A percentile compares a stretch with the other conserved stretches of the same genome.
Evolutionary conservation across 2,888 invertebrate genomes (phyloP).

Genomic region (Halictus quadricinctus): DNA sequence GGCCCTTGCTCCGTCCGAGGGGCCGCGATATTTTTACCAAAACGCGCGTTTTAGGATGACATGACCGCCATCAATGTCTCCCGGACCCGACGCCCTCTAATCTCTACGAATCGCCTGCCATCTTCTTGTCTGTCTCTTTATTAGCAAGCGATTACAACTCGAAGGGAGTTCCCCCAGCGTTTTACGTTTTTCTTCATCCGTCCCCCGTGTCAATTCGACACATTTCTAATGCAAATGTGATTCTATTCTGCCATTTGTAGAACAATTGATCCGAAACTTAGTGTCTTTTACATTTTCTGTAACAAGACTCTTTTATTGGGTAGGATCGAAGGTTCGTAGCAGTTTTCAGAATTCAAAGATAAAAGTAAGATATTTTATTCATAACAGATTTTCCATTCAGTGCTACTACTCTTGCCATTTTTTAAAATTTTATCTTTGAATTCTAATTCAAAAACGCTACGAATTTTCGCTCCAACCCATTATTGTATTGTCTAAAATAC

Average conservation of each 20-base stretch:
- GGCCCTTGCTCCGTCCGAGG: not conserved
- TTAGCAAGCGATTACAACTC: not conserved
- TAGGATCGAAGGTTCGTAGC: too few relatives aligned
- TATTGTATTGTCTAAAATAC: too few relatives aligned
- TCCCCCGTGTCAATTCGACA: not conserved
- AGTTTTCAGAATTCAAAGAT: too few relatives aligned
- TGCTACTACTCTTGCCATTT: too few relatives aligned
- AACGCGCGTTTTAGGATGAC: conserved; percentile 2
- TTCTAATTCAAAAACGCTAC: too few relatives aligned
- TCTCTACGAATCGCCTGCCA: not conserved
- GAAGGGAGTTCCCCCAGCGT: not conserved
- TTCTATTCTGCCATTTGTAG: not conserved
- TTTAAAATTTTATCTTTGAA: too few relatives aligned
- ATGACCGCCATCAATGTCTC: conserved; percentile 17
- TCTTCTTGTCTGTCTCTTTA: conserved; percentile 15
- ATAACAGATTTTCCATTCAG: too few relatives aligned
- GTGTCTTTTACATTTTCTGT: too few relatives aligned
- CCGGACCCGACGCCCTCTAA: not conserved
- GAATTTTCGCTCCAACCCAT: too few relatives aligned
- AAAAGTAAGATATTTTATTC: too few relatives aligned
- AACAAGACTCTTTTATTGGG: too few relatives aligned
- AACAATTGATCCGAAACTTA: not conserved
- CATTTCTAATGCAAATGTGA: not conserved
- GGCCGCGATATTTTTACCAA: not conserved
- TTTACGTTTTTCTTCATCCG: not conserved